Evolutionary conservation across 2,113 vertebrate species (phyloP), one percentile per base, ranked within the genome.

Genomic region (Myxocyprinus asiaticus): DNA sequence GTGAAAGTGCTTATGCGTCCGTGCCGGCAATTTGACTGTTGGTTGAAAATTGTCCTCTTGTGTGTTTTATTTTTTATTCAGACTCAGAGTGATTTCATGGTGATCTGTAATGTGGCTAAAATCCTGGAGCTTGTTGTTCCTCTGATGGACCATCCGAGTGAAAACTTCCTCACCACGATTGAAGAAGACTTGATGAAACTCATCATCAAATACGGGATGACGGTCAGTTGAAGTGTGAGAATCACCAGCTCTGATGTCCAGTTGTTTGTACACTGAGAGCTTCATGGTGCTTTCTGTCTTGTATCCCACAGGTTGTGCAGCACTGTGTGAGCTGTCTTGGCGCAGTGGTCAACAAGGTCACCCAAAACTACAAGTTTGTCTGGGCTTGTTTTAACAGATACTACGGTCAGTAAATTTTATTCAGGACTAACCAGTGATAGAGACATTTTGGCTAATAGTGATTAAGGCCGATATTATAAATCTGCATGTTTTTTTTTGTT

Each of bases 181-280:
- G 98, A 99, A 90, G 98, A 99, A 91, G 98, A 99, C 90, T 94
- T 99, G 33, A 99, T 99, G 98, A 99, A 99, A 83, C 96, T 99
- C 50, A 99, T 99, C 87, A 97, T 99, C 88, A 99, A 98, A 94
- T 96, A 99, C 0, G 98, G 98, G 93, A 99, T 99, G 98, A 98
- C 97, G 61, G 97, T 98, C 87, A 80, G 94, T 82, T 44, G 8
- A 11, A 7, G 6, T 15, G 5, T 2, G 15, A 6, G 6, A 58
- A 11, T 55, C 42, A 15, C 2, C 50, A 53, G 22, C 67, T 69
- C 67, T 71, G 42, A 10, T 10, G 68, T 71, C 42, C 9, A 15
- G 33, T 6, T 42, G 14, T 71, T 58, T 56, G 14, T 44, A 9
- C 0, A 10, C 3, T 9, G 12, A 4, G 10, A 66, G 62, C 56